Percentiles rank a stretch among this genome's conserved stretches.
Evolutionary conservation across 2,113 vertebrate genomes (phyloP).

Genomic region (Cynocephalus volans): DNA sequence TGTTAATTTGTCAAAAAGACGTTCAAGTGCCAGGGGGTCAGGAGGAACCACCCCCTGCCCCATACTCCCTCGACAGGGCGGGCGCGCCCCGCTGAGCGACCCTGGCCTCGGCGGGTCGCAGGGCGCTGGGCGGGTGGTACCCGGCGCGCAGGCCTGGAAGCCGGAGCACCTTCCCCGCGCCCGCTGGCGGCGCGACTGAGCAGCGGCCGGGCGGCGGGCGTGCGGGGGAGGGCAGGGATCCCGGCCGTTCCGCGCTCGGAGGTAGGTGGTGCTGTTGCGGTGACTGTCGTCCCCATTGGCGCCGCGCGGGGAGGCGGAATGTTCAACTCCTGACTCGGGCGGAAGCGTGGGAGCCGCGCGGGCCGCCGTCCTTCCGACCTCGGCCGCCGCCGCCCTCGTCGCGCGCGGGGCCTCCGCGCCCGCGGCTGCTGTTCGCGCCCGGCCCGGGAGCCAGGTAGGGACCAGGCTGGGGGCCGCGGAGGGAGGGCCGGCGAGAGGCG

Average conservation of each 20-base stretch:
- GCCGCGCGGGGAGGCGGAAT: constrained; percentile 83
- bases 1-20: neutral
- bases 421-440: constrained; percentile 54
- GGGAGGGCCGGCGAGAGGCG: neutral
- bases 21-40: neutral
- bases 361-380: constrained; percentile 72
- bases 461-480: constrained; percentile 47
- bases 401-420: constrained; percentile 71
- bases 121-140: neutral
- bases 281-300: constrained; percentile 83
- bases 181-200: neutral
- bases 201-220: neutral
- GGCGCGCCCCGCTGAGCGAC: neutral
- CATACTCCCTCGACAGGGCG: neutral
- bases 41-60: neutral
- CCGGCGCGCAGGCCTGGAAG: neutral
- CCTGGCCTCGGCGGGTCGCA: neutral
- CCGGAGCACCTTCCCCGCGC: neutral
- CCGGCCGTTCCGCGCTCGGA: constrained; percentile 66
- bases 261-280: constrained; percentile 85
- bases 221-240: neutral
- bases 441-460: constrained; percentile 75
- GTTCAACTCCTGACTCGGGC: constrained; percentile 84
- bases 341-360: constrained; percentile 85
- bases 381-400: constrained; percentile 26